A percentile compares a stretch with the other conserved stretches of the same genome.
Conservation (phyloP, 2,113 vertebrate species). For the Potamarius usumacintae region DNA sequence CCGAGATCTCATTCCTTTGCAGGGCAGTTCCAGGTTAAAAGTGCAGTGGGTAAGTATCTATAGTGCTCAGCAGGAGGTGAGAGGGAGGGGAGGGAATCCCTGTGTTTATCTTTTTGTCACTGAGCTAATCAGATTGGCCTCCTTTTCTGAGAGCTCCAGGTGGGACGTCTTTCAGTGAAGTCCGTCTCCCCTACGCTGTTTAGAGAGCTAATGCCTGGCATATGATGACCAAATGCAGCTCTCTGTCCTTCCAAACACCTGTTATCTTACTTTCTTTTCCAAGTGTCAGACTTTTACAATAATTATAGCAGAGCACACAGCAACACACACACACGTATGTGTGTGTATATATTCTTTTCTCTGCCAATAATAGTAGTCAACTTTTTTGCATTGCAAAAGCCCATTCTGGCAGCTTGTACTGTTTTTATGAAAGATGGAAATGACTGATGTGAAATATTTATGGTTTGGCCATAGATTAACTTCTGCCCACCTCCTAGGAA, state of each 20-base stretch:
- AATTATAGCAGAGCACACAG: neutral
- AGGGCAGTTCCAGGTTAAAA: neutral
- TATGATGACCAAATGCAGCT: slow-evolving; percentile 59
- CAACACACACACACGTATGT: no score
- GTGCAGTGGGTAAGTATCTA: slow-evolving; percentile 29
- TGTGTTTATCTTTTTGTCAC: slow-evolving; percentile 60
- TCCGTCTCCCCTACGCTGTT: slow-evolving; percentile 47
- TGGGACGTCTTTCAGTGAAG: slow-evolving; percentile 56
- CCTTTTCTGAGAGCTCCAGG: slow-evolving; percentile 57
- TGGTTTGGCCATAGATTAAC: slow-evolving; percentile 14
- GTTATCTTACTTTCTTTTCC: slow-evolving; percentile 58
- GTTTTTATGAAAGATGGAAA: neutral
- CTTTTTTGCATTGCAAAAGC: neutral
- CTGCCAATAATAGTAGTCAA: no score
- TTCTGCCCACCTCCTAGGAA: slow-evolving; percentile 13
- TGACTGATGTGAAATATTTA: slow-evolving; percentile 19
- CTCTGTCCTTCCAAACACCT: slow-evolving; percentile 62
- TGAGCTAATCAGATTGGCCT: slow-evolving; percentile 71
- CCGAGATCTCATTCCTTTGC: neutral
- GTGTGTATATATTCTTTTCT: no score
- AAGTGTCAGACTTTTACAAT: neutral
- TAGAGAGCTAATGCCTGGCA: slow-evolving; percentile 56
- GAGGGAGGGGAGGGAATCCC: slow-evolving; percentile 48
- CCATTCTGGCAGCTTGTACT: neutral
- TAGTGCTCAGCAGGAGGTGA: slow-evolving; percentile 1